Evolutionary conservation across 1,140 invertebrate genomes (phyloP).

Genomic region (Cherax quadricarinatus): DNA sequence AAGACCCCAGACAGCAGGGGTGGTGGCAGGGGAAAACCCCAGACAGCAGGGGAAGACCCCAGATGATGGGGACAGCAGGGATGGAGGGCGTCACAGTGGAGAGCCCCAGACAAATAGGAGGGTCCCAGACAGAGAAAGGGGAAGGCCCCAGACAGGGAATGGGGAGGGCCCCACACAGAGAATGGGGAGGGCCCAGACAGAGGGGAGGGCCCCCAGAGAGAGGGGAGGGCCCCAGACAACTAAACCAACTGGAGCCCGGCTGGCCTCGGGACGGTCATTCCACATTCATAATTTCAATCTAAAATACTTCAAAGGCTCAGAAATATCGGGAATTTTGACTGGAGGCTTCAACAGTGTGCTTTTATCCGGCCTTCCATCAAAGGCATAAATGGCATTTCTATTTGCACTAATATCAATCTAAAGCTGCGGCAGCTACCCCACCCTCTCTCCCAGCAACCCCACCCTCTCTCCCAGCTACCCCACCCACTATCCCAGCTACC

Average conservation of each 20-base stretch:
- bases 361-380: background rate
- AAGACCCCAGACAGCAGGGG: background rate
- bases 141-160: too few species aligned
- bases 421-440: too few species aligned
- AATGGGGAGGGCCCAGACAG: too few species aligned
- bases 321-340: background rate
- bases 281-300: slow-evolving; percentile 19
- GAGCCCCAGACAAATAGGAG: background rate
- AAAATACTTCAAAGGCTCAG: slow-evolving; percentile 2
- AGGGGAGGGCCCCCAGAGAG: too few species aligned
- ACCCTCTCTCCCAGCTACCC: too few species aligned
- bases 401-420: background rate
- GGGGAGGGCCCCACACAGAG: too few species aligned
- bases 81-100: background rate
- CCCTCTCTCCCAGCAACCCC: background rate
- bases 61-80: background rate
- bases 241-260: too few species aligned
- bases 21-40: background rate
- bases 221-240: too few species aligned
- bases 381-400: background rate
- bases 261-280: background rate
- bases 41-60: background rate
- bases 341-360: background rate
- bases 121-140: too few species aligned
- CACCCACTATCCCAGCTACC: background rate